phyloP scores from a whole-genome alignment of 2,888 invertebrate species.

The Eupithecia inturbata region DNA sequence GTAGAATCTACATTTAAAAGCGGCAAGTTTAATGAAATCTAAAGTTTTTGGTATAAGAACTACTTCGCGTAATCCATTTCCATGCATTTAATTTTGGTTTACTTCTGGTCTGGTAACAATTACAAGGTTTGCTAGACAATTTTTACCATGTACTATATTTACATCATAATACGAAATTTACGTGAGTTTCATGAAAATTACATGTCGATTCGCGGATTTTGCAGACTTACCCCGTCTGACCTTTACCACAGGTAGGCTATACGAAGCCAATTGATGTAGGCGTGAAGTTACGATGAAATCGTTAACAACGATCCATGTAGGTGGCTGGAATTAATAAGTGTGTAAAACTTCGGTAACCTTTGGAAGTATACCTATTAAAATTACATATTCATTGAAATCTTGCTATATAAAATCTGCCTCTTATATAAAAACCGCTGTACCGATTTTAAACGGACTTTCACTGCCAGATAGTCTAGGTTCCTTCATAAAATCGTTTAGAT shows the following conservation, averaged over 20 bases:
- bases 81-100: not conserved
- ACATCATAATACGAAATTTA: not conserved
- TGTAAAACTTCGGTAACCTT: not conserved
- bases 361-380: not conserved
- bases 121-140: not conserved
- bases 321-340: not conserved
- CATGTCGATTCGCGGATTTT: not conserved
- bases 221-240: slow-evolving; percentile 3
- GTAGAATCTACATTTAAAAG: not conserved
- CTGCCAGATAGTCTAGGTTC: too few species aligned
- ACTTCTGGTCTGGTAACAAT: not conserved
- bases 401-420: not conserved
- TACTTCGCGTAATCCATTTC: not conserved
- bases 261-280: slow-evolving; percentile 6
- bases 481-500: too few species aligned
- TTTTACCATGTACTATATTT: not conserved
- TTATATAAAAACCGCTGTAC: too few species aligned
- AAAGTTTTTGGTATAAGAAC: not conserved
- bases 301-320: not conserved
- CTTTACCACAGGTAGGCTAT: slow-evolving; percentile 10
- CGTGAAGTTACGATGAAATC: slow-evolving; percentile 14
- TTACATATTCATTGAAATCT: not conserved
- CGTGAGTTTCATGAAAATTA: not conserved
- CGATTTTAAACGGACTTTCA: too few species aligned
- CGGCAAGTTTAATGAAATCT: not conserved